Percentiles rank a stretch among this genome's conserved stretches.
Conservation (phyloP, 2,113 vertebrate genomes). For the Mirounga angustirostris region DNA sequence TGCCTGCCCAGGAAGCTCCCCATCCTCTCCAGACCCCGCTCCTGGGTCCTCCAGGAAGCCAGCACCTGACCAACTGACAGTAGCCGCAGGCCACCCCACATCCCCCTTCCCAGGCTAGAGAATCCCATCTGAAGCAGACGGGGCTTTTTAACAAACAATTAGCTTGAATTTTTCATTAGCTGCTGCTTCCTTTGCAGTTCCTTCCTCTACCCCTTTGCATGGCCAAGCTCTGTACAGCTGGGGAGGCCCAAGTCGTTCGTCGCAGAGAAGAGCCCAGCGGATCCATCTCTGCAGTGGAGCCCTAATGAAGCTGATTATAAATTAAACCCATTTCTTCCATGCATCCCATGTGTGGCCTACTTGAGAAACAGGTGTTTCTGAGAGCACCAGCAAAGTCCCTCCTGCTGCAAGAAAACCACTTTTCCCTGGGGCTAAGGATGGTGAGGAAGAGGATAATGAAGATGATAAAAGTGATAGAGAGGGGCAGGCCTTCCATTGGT, state of each 20-base stretch:
- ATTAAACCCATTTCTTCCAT: background rate
- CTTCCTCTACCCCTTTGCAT: slow-evolving; percentile 46
- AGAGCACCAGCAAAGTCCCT: background rate
- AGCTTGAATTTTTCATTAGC: slow-evolving; percentile 85
- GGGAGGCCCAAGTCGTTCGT: background rate
- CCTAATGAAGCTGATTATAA: slow-evolving; percentile 10
- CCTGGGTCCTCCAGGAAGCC: slow-evolving; percentile 69
- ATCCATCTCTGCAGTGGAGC: slow-evolving; percentile 38
- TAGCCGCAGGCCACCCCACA: slow-evolving; percentile 72
- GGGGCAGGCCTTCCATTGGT: background rate
- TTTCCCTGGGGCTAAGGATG: background rate
- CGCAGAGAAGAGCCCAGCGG: slow-evolving; percentile 6
- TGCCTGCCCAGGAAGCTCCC: slow-evolving; percentile 73
- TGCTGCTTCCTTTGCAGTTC: slow-evolving; percentile 75
- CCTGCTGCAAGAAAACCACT: background rate
- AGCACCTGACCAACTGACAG: slow-evolving; percentile 48
- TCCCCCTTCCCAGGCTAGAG: slow-evolving; percentile 69
- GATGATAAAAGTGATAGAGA: background rate
- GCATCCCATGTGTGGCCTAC: background rate
- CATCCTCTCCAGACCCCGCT: slow-evolving; percentile 57
- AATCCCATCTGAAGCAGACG: slow-evolving; percentile 62
- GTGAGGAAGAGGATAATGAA: fast-evolving
- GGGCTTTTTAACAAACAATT: slow-evolving; percentile 79
- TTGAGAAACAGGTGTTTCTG: slow-evolving; percentile 20
- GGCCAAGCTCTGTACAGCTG: background rate